phyloP scores from a whole-genome alignment of 2,797 vertebrate genomes.

The Fundulus diaphanus region DNA sequence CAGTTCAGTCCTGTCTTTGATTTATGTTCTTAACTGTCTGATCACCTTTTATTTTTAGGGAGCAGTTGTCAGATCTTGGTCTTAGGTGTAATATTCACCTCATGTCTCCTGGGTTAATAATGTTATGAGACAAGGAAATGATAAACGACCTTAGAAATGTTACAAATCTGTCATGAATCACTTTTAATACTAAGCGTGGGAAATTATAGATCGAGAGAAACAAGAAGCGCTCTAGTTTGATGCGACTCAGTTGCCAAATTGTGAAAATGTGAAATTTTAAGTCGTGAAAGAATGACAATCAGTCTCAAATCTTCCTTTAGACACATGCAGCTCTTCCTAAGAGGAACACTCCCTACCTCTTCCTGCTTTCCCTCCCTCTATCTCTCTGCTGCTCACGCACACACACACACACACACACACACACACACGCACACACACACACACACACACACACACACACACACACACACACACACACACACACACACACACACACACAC shows the following conservation, averaged over 20 bases:
- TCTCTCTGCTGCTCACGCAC: not conserved
- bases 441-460: not conserved
- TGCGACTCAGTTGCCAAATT: not conserved
- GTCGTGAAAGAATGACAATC: not conserved
- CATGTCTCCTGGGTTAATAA: not conserved
- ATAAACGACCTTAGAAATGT: not conserved
- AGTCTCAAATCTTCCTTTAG: conserved; percentile 26
- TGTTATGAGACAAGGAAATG: not conserved
- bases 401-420: not conserved
- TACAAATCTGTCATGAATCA: not conserved
- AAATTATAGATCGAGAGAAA: not conserved
- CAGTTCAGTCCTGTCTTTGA: not conserved
- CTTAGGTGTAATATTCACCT: not conserved
- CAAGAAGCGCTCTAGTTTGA: not conserved
- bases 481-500: conserved; percentile 22
- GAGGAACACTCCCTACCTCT: not conserved
- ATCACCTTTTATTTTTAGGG: not conserved
- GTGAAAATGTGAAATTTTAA: not conserved
- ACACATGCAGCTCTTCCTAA: conserved; percentile 20
- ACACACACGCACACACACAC: not conserved
- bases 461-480: not conserved
- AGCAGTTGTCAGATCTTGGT: not conserved
- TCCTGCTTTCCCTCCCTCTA: conserved; percentile 15
- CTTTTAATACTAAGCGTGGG: not conserved
- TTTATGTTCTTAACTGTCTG: not conserved